Evolutionary conservation across 1,140 invertebrate species (phyloP), one percentile per base, ranked within the genome.

Genomic region (Ptiloglossa arizonensis): DNA sequence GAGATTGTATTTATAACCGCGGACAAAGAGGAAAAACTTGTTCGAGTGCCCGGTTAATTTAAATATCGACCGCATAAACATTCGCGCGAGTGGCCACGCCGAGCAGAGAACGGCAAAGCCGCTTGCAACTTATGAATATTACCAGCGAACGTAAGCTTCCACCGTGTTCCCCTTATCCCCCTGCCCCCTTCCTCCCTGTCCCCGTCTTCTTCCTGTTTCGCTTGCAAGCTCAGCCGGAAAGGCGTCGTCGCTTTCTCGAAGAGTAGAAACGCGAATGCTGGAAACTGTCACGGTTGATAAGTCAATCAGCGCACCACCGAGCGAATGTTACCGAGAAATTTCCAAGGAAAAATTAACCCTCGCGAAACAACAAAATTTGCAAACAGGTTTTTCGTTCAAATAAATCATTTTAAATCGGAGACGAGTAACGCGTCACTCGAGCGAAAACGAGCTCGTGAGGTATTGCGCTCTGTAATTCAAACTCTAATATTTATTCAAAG

Each of bases 71-170:
- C 74, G 67, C 67, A 41, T 70, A 77, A 70, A 77, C 35, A 77
- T 77, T 52, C 27, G 44, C n/a, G 35, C 41, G 19, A 32, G 24
- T 6, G 46, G 3, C 41, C 22, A 13, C 60, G 38, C n/a, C 4
- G 60, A 24, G 15, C n/a, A 44, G 50, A 46, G 50, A 19, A 32
- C 38, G 19, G 29, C 68, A 75, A 41, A 68, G 73, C 73, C 52
- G 64, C 64, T 59, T 60, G 66, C 66, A 52, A 77, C 66, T 77
- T 77, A 77, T 77, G 64, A 77, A 77, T 77, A 77, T 77, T 77
- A 50, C 64, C 67, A 38, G 8, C 11, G 44, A 64, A 41, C 57
- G 46, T 54, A 54, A 66, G 57, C 59, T 64, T 56, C 6, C n/a
- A 4, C 60, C 60, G 29, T 11, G 27, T 22, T n/a, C 27, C 17